phyloP scores from a whole-genome alignment of 2,113 vertebrate species.

The Sylvilagus bachmani region DNA sequence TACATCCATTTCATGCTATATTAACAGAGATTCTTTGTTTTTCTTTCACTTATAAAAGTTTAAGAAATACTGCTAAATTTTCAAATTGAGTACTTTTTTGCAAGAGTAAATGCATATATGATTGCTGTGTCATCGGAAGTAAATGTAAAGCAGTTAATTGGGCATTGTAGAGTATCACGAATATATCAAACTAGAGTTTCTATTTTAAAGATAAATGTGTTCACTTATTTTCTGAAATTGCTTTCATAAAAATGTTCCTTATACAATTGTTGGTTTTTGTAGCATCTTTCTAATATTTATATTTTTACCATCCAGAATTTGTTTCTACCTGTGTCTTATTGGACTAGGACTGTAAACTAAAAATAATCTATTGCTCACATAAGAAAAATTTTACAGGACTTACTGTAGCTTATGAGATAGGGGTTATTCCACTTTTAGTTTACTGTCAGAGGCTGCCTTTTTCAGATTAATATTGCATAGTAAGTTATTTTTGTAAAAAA shows the following conservation, averaged over 20 bases:
- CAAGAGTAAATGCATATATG: slow-evolving; percentile 36
- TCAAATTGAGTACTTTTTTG: slow-evolving; percentile 41
- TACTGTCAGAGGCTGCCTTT: slow-evolving; percentile 9
- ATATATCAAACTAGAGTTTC: not conserved
- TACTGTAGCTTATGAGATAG: not conserved
- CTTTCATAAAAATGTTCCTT: slow-evolving; percentile 46
- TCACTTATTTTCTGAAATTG: slow-evolving; percentile 54
- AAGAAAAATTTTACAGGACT: slow-evolving; percentile 44
- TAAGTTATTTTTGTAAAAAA: slow-evolving; percentile 78
- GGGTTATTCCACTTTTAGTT: not conserved
- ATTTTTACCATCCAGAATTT: slow-evolving; percentile 32
- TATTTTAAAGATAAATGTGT: slow-evolving; percentile 39
- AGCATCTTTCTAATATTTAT: slow-evolving; percentile 58
- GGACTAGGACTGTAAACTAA: not conserved
- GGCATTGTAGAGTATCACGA: not conserved
- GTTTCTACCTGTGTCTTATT: slow-evolving; percentile 28
- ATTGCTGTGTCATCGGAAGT: not conserved
- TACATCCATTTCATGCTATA: slow-evolving; percentile 69
- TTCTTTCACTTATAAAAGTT: slow-evolving; percentile 59
- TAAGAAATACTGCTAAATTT: slow-evolving; percentile 64
- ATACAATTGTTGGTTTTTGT: slow-evolving; percentile 27
- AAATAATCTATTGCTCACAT: slow-evolving; percentile 32
- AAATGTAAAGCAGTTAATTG: not conserved
- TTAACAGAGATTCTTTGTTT: slow-evolving; percentile 50
- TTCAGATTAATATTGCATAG: slow-evolving; percentile 57